Base-by-base conservation (phyloP, 2,113 vertebrate genomes). In the Mellivora capensis region DNA sequence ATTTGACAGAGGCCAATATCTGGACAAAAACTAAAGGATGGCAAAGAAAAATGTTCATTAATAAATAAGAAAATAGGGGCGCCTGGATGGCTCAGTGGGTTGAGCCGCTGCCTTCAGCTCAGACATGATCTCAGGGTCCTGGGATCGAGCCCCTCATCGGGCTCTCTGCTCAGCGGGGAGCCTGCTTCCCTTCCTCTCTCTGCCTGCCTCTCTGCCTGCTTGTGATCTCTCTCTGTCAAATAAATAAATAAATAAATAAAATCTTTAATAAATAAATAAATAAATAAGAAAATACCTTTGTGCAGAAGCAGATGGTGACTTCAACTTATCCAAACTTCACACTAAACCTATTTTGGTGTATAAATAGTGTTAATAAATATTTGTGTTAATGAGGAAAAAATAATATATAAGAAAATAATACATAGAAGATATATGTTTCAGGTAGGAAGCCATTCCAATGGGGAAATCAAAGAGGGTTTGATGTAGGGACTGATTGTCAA, bases 1-100 rank as follows among this genome's bases (percentile, higher is more conserved):
- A 98, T 98, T 97, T 97, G 97, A 98, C 97, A 98, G 97, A 98
- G 98, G 98, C 98, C 98, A 94, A 97, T 97, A 96, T 98, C 94
- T 88, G 98, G 98, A 98, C 99, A 98, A 98, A 98, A 98, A 96
- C 98, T 97, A 98, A 98, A 90, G 98, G 98, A 99, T 99, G 99
- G 99, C 99, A 99, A 99, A 99, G 99, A 99, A 98, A 99, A 99
- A 98, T 98, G 98, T 96, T 98, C 97, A 97, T 99, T 98, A 99
- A 97, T 98, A 98, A 98, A 98, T 93, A 96, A n/a, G n/a, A n/a
- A n/a, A n/a, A n/a, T n/a, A n/a, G n/a, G n/a, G n/a, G n/a, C n/a
- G n/a, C n/a, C n/a, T n/a, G n/a, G n/a, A n/a, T n/a, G n/a, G n/a
- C n/a, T n/a, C n/a, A n/a, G n/a, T n/a, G n/a, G n/a, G n/a, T n/a